Base-by-base conservation (phyloP, 2,888 invertebrate genomes). In the Rhingia rostrata region DNA sequence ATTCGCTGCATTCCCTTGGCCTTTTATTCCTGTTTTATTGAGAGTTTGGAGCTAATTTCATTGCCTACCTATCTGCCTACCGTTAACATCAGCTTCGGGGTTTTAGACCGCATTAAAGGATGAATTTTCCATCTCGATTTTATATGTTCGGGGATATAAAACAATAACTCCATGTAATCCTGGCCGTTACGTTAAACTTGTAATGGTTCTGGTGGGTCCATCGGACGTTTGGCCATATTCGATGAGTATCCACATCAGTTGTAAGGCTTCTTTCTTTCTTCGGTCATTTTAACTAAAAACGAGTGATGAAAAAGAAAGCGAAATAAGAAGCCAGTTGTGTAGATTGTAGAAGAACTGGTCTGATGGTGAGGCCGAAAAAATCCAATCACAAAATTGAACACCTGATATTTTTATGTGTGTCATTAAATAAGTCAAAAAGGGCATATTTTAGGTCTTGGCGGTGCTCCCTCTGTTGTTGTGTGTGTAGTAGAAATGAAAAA, bases 381-480 rank as follows among this genome's bases (percentile, higher is more conserved):
- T 63, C 74, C 80, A 74, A 84, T 84, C 84, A 80, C 84, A 69
- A 63, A 84, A 83, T 70, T 80, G 84, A 84, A 84, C 84, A 84
- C 84, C 84, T 84, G 84, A 84, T 84, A 74, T 84, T 80, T 84
- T 80, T 84, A 80, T 80, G 45, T 80, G 60, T 80, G 74, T 53
- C 80, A 80, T 84, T 74, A 84, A 80, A 82, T 2, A 73, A 33
- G 67, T 60, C 51, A 43, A 67, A 77, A 78, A 69, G 79, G 53
- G 32, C 64, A 56, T 37, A 53, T 63, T 77, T 74, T 43, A 32
- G 63, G 58, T 66, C 30, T 69, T n/a, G 60, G 43, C 66, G 66
- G 61, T 72, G 53, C 30, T 12, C 32, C 32, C 35, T 12, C 33
- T 56, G 22, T 39, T 22, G 22, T 22, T 22, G 22, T 41, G 56